Conservation (phyloP, 2,797 vertebrate genomes). For the Tokudaia muenninki region DNA sequence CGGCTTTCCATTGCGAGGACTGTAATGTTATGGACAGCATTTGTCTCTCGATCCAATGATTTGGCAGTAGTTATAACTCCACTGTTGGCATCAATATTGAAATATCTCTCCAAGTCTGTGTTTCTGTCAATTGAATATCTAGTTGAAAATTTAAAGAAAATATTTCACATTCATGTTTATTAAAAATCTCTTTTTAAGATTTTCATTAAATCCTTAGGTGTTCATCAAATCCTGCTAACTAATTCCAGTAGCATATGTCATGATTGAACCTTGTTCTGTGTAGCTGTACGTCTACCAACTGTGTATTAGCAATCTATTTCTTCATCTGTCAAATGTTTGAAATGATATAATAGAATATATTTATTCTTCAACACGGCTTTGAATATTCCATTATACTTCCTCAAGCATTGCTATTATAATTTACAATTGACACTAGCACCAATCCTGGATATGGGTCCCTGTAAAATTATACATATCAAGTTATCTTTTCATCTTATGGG, state of each 20-base stretch:
- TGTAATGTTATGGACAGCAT: slow-evolving; percentile 96
- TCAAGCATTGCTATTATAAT: neutral
- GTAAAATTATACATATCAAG: neutral
- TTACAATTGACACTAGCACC: neutral
- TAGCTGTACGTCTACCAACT: neutral
- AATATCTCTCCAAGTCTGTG: slow-evolving; percentile 97
- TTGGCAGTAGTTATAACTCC: slow-evolving; percentile 97
- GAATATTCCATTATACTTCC: neutral
- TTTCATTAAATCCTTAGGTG: slow-evolving; percentile 49
- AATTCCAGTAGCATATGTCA: neutral
- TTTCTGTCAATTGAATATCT: slow-evolving; percentile 99
- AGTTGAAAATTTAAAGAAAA: slow-evolving; percentile 76
- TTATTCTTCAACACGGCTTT: neutral
- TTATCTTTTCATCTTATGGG: neutral
- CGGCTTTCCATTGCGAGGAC: slow-evolving; percentile 96
- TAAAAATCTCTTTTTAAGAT: slow-evolving; percentile 59
- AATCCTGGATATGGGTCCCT: neutral
- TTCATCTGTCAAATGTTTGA: neutral
- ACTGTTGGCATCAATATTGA: slow-evolving; percentile 96
- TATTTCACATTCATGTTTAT: slow-evolving; percentile 68
- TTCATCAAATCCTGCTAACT: neutral
- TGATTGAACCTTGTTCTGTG: neutral
- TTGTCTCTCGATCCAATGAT: slow-evolving; percentile 95
- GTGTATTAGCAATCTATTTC: neutral
- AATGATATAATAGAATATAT: neutral